Evolutionary conservation across 2,113 vertebrate species (phyloP), one percentile per base, ranked within the genome.

Genomic region (Stigmatopora nigra): DNA sequence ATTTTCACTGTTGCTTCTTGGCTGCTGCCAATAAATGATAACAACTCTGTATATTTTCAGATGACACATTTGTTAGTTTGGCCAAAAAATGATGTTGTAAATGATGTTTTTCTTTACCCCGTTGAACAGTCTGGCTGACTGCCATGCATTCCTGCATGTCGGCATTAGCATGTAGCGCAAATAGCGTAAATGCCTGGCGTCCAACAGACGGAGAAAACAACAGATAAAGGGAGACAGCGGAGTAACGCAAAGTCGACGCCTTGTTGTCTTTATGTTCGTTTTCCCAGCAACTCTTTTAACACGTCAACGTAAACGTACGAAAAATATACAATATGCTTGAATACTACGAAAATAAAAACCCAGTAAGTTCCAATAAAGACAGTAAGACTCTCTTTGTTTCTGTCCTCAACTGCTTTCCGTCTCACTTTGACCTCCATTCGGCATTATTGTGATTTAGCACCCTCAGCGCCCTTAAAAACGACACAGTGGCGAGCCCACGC

Each of bases 361-460:
- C 49, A 70, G 64, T 49, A 45, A 68, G 61, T 72, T 74, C 57
- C 67, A 61, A 59, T 67, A 67, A 20, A 19, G 51, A 60, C 67
- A 63, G 31, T 52, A 51, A 52, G 52, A 68, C 72, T 67, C 68
- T 79, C 73, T 65, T 49, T 78, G 65, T 78, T 69, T 71, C 64
- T 73, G 77, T 65, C 67, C 62, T 45, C 70, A 74, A 66, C 63
- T 75, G 72, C 66, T 65, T 62, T 73, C 25, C 25, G 25, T 31
- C 71, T 69, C 63, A 65, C 64, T 75, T 70, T 66, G 65, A 51
- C 53, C 53, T 31, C 53, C 22, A 14, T 31, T 31, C 53, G 14
- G 53, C 20, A 15, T 31, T 31, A 31, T 56, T 15, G 20, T 56
- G 53, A 56, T 56, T 56, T 56, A 56, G 12, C 53, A 56, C 22